Percentiles rank a stretch among this genome's conserved stretches.
Conservation (phyloP, 2,113 vertebrate genomes). For the Elaphurus davidianus region DNA sequence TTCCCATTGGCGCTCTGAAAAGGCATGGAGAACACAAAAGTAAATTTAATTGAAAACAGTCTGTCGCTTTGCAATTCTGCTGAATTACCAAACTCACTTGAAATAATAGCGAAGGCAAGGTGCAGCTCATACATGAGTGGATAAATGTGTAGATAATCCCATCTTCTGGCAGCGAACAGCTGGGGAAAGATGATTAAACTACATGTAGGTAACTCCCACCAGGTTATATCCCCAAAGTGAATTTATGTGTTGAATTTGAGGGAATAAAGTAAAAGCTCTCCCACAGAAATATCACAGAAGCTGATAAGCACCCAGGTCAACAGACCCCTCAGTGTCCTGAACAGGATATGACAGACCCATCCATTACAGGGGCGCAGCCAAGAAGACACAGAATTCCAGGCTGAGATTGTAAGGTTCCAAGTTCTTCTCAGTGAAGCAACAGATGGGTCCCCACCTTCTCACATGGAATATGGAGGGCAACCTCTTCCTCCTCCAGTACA, state of each 20-base stretch:
- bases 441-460: fast-evolving
- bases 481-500: background rate
- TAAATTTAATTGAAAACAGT: background rate
- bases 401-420: background rate
- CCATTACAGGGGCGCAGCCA: fast-evolving
- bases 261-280: background rate
- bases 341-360: background rate
- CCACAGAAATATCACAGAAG: too few relatives aligned
- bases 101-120: background rate
- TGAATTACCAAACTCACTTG: background rate
- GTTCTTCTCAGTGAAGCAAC: fast-evolving
- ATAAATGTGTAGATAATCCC: too few relatives aligned
- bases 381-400: too few relatives aligned
- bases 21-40: background rate
- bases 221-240: background rate
- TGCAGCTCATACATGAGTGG: background rate
- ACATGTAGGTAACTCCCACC: background rate
- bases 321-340: too few relatives aligned
- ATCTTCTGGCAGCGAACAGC: background rate
- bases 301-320: background rate
- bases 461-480: fast-evolving
- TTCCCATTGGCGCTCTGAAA: background rate
- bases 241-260: background rate
- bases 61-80: background rate
- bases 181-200: background rate